phyloP scores from a whole-genome alignment of 2,113 vertebrate genomes.

The Datnioides undecimradiatus region DNA sequence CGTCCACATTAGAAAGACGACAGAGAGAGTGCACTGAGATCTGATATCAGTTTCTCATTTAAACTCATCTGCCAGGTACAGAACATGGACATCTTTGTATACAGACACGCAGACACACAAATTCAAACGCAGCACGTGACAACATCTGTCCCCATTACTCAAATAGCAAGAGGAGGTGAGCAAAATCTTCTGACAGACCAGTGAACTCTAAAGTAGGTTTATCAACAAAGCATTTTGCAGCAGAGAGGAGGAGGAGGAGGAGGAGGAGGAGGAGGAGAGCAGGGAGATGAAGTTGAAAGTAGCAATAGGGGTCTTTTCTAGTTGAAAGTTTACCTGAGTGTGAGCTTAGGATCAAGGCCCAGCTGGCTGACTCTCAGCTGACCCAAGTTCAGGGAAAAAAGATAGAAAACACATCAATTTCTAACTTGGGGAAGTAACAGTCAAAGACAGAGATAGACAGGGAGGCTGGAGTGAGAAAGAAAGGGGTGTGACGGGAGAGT shows the following conservation, averaged over 20 bases:
- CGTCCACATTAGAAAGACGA: conserved; percentile 11
- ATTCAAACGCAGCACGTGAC: neutral
- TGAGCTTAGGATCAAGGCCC: conserved; percentile 59
- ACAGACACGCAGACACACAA: neutral
- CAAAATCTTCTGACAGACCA: conserved; percentile 43
- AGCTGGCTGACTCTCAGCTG: conserved; percentile 43
- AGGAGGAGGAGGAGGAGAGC: neutral
- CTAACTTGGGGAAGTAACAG: conserved; percentile 26
- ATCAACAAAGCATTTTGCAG: conserved; percentile 65
- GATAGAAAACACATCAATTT: conserved; percentile 34
- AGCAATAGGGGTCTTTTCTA: conserved; percentile 64
- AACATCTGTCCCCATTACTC: conserved; percentile 18
- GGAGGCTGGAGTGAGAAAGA: neutral
- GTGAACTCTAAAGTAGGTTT: conserved; percentile 57
- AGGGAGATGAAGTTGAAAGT: conserved; percentile 68
- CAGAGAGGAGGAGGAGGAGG: conserved; percentile 13
- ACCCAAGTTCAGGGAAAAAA: conserved; percentile 28
- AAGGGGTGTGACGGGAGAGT: neutral
- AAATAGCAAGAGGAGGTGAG: conserved; percentile 37
- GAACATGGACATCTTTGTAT: neutral
- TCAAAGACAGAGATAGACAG: conserved; percentile 13
- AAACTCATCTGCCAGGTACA: conserved; percentile 43
- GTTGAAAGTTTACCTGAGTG: conserved; percentile 67
- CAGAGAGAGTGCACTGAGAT: conserved; percentile 20
- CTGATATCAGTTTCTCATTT: conserved; percentile 41